These are phyloP conservation scores for Eupithecia vulgata DNA, from an alignment of 2,888 invertebrate genomes.

Conservation along the genomic window DNA sequence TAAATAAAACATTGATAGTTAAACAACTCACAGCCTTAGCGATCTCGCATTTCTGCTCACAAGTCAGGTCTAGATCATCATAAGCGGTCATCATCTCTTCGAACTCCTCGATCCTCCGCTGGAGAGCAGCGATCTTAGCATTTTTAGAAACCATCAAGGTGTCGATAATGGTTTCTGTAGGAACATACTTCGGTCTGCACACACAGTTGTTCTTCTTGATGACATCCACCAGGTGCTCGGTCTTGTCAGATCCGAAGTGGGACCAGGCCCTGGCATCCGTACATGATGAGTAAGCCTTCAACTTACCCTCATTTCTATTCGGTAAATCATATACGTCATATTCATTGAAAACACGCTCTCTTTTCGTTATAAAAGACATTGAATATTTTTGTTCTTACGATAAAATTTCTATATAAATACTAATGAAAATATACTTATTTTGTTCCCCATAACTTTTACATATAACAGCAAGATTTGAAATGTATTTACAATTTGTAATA, in stretches of 20 bases:
- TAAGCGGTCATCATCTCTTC: constrained; percentile 74
- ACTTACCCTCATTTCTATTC: constrained; percentile 79
- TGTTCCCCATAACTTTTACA: constrained; percentile 72
- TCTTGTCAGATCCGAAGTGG: constrained; percentile 80
- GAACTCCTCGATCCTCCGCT: constrained; percentile 75
- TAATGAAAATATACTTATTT: constrained; percentile 61
- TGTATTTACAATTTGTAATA: constrained; percentile 57
- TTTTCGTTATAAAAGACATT: constrained; percentile 80
- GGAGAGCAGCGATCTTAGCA: constrained; percentile 76
- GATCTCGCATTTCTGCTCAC: constrained; percentile 75
- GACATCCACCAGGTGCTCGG: constrained; percentile 83
- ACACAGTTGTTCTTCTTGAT: constrained; percentile 76
- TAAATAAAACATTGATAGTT: background rate
- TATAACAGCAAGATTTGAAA: constrained; percentile 66
- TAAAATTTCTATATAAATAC: constrained; percentile 61
- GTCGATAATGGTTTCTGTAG: constrained; percentile 74
- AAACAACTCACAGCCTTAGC: constrained; percentile 70
- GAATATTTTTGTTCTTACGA: constrained; percentile 55
- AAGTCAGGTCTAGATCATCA: constrained; percentile 72
- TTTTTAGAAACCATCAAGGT: constrained; percentile 78
- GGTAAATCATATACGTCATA: constrained; percentile 76
- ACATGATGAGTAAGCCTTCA: constrained; percentile 83
- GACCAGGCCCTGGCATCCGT: constrained; percentile 85
- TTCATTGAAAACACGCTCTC: constrained; percentile 77
- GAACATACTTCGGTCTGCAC: constrained; percentile 70